Percentiles rank a stretch among this genome's conserved stretches.
Evolutionary conservation across 2,113 vertebrate genomes (phyloP).

Genomic region (Carollia perspicillata): DNA sequence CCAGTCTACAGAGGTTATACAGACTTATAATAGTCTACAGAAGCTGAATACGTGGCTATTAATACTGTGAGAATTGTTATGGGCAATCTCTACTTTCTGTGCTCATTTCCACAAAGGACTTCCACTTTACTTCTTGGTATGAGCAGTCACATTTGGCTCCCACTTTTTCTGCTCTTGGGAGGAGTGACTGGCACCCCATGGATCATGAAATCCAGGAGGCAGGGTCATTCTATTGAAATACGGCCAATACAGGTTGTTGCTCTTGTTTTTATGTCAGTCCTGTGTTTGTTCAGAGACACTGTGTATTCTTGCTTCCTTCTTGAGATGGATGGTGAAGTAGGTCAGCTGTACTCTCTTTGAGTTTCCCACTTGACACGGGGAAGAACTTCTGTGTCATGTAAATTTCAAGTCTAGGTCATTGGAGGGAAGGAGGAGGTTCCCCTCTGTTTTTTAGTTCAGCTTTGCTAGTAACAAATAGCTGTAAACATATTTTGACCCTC

Average conservation of each 20-base stretch:
- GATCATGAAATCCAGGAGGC: background rate
- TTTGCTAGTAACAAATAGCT: background rate
- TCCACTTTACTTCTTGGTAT: background rate
- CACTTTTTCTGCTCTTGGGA: background rate
- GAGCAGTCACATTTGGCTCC: background rate
- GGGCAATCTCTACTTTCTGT: background rate
- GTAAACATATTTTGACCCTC: background rate
- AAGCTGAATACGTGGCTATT: background rate
- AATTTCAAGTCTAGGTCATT: background rate
- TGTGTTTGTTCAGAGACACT: background rate
- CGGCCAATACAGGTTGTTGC: background rate
- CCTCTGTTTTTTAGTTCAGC: background rate
- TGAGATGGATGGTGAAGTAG: background rate
- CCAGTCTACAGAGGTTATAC: background rate
- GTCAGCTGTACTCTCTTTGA: background rate
- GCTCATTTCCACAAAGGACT: background rate
- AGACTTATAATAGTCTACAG: background rate
- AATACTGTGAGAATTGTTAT: background rate
- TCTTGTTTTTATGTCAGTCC: background rate
- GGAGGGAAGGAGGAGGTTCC: background rate
- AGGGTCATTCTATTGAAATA: background rate
- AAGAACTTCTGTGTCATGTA: background rate
- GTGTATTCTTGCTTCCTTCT: background rate
- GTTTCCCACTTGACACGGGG: background rate
- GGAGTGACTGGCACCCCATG: background rate